Evolutionary conservation across 30 jellyfish, hydroid and myxozoan genomes (phyloP), one percentile per base, ranked within the genome.

Genomic region (Hydractinia echinata): DNA sequence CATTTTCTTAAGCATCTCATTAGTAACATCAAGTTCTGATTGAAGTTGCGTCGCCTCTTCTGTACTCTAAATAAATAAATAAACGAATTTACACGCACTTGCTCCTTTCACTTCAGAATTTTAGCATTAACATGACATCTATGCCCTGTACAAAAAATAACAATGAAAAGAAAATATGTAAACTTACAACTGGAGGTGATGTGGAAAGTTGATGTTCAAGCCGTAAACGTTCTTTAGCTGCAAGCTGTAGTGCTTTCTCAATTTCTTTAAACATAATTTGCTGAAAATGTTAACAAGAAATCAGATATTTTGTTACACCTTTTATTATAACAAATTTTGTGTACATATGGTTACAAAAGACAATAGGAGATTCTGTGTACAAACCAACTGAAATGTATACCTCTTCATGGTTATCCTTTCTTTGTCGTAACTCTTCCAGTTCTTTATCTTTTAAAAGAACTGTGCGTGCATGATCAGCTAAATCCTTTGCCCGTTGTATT

Each of bases 401-500:
- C 9, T 71, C 81, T 71, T 71, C 81, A 18, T 71, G 81, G 70
- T 51, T 64, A 0, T n/a, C 49, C 51, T 61, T 78, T 8, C 54
- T 54, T 76, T 76, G 84, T 10, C 49, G 21, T 62, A 91, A 53
- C 68, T 82, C 76, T 4, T 69, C 73, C 52, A 91, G 82, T 72
- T 85, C 94, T 67, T 87, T 84, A 55, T 93, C 95, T 77, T 93
- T 93, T 6, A 84, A 67, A 89, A 93, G 55, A 15, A 83, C 52
- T 20, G 69, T 66, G 48, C 79, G 83, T 19, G 99, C 99, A 76
- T 93, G 94, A 11, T 87, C 95, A 11, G 99, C 89, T 6, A 93
- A 72, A 53, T 87, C 95, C 54, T 76, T 93, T 5, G 96, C 96
- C 44, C 99, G 76, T 71, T 93, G 96, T 82, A 87, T 85, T 18